Percentiles rank a stretch among this genome's conserved stretches.
Conservation (phyloP, 2,113 vertebrate species). For the Bubalus kerabau region DNA sequence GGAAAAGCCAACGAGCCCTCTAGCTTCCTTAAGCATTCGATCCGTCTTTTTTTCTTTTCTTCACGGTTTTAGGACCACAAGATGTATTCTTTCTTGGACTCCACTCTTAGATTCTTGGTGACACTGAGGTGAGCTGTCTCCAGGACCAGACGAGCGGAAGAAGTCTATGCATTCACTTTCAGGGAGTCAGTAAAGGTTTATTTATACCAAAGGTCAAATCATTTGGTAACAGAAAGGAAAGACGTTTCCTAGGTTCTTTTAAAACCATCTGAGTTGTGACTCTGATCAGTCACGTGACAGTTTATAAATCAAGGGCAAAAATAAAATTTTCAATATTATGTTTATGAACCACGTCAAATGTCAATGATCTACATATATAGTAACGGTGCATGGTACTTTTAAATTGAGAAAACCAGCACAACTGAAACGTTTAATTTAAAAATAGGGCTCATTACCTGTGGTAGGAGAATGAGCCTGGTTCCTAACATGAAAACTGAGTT, state of each 20-base stretch:
- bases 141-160: not conserved
- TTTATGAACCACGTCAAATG: not conserved
- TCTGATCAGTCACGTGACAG: fast-evolving
- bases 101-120: not conserved
- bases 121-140: not conserved
- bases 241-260: not conserved
- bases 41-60: not conserved
- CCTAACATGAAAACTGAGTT: not conserved
- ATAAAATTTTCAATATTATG: not conserved
- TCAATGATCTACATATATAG: not conserved
- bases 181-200: not conserved
- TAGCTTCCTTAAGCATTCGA: not conserved
- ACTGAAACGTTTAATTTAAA: constrained; percentile 32
- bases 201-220: not conserved
- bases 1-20: not conserved
- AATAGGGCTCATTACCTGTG: not conserved
- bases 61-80: not conserved
- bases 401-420: constrained; percentile 46
- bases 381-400: not conserved
- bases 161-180: not conserved
- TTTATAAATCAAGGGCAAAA: not conserved
- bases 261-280: not conserved
- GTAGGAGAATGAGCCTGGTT: not conserved
- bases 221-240: not conserved
- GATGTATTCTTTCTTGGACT: not conserved